These are phyloP conservation scores for Redunca redunca DNA, from an alignment of 2,113 vertebrate species.

Conservation along the genomic window DNA sequence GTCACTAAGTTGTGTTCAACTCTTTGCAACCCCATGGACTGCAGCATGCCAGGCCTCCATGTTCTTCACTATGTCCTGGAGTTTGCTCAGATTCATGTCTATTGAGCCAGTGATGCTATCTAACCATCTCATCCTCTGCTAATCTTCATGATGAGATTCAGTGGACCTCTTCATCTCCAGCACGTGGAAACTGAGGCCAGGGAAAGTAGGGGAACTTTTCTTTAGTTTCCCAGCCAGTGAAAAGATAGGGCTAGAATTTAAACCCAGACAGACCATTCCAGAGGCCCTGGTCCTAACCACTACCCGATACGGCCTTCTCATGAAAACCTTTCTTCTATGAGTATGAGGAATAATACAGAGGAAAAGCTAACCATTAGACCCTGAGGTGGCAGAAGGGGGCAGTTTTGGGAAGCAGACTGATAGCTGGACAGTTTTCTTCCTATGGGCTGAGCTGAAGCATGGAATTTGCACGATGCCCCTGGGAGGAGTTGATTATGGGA, in stretches of 20 bases:
- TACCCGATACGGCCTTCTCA: background rate
- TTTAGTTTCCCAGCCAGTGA: background rate
- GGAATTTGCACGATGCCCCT: rapidly evolving
- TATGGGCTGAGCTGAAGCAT: background rate
- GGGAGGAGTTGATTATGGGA: background rate
- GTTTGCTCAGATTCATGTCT: background rate
- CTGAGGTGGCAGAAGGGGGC: background rate
- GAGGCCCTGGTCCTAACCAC: background rate
- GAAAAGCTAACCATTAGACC: background rate
- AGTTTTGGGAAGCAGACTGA: background rate
- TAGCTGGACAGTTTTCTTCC: background rate
- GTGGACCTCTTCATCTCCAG: background rate
- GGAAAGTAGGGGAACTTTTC: background rate
- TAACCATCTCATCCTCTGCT: background rate
- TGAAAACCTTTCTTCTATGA: background rate
- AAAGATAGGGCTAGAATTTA: background rate
- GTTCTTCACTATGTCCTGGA: background rate
- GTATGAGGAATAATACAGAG: background rate
- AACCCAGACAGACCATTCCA: background rate
- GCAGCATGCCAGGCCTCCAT: background rate
- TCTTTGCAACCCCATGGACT: background rate
- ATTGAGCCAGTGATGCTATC: background rate
- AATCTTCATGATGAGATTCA: background rate
- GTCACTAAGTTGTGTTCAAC: background rate
- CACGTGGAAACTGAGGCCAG: background rate